Base-by-base conservation (phyloP, 1,140 invertebrate species). In the Aphelinus atriplicis region DNA sequence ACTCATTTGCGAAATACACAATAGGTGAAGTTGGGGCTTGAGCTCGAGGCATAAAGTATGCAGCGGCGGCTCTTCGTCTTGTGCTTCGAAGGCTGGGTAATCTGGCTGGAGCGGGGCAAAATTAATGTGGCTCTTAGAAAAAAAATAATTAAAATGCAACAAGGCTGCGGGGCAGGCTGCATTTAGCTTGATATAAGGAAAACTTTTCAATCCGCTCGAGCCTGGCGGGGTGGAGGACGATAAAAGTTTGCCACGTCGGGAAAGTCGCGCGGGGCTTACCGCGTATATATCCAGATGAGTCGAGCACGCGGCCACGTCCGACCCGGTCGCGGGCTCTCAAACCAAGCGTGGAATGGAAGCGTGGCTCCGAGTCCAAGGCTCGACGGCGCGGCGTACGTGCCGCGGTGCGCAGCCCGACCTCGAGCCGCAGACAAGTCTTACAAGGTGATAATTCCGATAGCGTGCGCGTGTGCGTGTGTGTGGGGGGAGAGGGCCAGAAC, bases 261-360 rank as follows among this genome's bases (percentile, higher is more conserved):
- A 26, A 26, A 26, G 26, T 26, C 26, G 26, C 26, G 26, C 26
- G 26, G 26, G 26, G 26, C 26, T 26, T 26, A 26, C 26, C 26
- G 26, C 26, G 26, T 26, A 26, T 26, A 26, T 26, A 26, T 26
- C 26, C 26, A 26, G 26, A 26, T 26, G 26, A 26, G 26, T 26
- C 43, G 9, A 60, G 45, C 68, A 76, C 71, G 77, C 73, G 73
- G 66, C 60, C 73, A 61, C 73, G 56, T 64, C 60, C 62, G 45
- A 4, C 51, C 62, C 58, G 62, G 47, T 5, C 3, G 48, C 10
- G 47, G 71, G 26, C 26, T 26, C 26, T 26, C 26, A 26, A 26
- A 26, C 26, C 26, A 26, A 26, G 26, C 26, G 26, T 26, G 26
- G 26, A 26, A 26, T 26, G 26, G 26, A 26, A 26, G 26, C 26